Evolutionary conservation across 2,888 invertebrate genomes (phyloP).

Genomic region (Pocota personata): DNA sequence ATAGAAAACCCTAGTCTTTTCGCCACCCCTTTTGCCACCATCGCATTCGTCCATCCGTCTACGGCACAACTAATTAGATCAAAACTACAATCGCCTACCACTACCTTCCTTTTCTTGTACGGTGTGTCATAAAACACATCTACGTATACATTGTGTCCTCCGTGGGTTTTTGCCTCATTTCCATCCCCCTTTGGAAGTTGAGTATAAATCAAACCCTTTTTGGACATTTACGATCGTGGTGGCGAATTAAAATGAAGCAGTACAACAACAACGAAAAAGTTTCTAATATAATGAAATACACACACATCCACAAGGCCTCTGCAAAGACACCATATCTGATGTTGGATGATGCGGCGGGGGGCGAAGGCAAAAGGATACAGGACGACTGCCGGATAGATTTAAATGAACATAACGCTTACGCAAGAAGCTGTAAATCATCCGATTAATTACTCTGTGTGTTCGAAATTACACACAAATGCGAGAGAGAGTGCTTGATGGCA

Average conservation of each 20-base stretch:
- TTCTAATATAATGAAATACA: slow-evolving; percentile 66
- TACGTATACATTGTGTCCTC: slow-evolving; percentile 10
- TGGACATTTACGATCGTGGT: slow-evolving; percentile 83
- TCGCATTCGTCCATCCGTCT: not conserved
- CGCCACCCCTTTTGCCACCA: not conserved
- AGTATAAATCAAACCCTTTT: slow-evolving; percentile 82
- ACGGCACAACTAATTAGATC: slow-evolving; percentile 43
- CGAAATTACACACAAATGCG: slow-evolving; percentile 47
- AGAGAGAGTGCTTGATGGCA: slow-evolving; percentile 40
- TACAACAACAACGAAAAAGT: slow-evolving; percentile 51
- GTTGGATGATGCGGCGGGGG: not conserved
- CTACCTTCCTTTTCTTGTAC: slow-evolving; percentile 3
- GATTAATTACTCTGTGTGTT: slow-evolving; percentile 78
- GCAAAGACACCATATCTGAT: not conserved
- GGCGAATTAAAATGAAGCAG: slow-evolving; percentile 80
- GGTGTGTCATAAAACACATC: slow-evolving; percentile 47
- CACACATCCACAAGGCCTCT: not conserved
- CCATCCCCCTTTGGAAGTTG: slow-evolving; percentile 44
- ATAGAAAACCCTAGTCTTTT: not conserved
- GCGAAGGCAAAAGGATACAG: slow-evolving; percentile 68
- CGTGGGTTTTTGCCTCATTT: slow-evolving; percentile 33
- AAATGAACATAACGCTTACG: slow-evolving; percentile 75
- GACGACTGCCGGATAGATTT: slow-evolving; percentile 73
- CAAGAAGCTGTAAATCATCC: slow-evolving; percentile 78
- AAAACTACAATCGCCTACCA: slow-evolving; percentile 15